A percentile compares a stretch with the other conserved stretches of the same genome.
phyloP scores from a whole-genome alignment of 92 coral and sea anemone species.

The Anthopleura xanthogrammica region DNA sequence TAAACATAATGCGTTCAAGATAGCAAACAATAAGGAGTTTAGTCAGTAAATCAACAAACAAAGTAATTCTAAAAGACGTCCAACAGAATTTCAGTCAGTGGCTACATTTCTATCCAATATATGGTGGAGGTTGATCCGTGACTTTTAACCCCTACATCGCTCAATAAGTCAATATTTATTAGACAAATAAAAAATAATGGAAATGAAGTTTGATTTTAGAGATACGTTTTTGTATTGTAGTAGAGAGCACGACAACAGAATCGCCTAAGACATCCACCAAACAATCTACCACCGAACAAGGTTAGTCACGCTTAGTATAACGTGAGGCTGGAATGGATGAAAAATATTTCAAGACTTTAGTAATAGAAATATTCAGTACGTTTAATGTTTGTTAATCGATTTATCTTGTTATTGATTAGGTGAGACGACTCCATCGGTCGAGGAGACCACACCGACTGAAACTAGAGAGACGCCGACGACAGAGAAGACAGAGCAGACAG shows the following conservation, averaged over 20 bases:
- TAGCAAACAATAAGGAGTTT: no score
- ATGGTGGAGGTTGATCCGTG: no score
- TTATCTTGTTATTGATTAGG: neutral
- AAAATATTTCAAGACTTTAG: no score
- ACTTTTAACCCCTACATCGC: no score
- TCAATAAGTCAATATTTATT: no score
- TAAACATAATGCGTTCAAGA: neutral
- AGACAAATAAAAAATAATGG: no score
- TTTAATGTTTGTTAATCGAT: neutral
- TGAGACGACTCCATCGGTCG: neutral
- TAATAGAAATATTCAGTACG: no score
- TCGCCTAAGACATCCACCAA: neutral
- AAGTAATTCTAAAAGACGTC: no score
- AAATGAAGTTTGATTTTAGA: neutral
- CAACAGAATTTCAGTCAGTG: no score
- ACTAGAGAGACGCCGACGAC: neutral
- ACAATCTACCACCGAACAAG: conserved; percentile 5
- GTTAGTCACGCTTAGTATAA: neutral
- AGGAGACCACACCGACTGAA: neutral
- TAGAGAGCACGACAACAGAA: neutral
- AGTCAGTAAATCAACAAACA: no score
- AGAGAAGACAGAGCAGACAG: neutral
- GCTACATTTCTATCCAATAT: no score
- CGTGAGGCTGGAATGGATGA: no score
- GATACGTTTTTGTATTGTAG: neutral